phyloP scores from a whole-genome alignment of 2,113 vertebrate genomes.

The Melospiza melodia region DNA sequence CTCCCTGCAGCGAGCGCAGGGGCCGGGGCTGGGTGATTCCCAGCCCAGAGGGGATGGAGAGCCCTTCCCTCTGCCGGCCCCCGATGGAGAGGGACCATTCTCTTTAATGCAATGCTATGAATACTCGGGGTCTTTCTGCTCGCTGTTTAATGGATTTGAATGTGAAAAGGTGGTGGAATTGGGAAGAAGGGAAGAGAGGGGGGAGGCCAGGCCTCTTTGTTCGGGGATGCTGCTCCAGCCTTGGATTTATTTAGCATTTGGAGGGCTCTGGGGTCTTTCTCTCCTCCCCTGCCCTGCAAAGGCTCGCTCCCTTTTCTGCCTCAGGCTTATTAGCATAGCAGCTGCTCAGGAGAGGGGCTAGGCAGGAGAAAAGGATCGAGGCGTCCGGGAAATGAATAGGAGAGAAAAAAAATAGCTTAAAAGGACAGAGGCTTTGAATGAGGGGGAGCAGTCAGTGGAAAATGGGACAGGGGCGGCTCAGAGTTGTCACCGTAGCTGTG shows the following conservation, averaged over 20 bases:
- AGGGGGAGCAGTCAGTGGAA: constrained; percentile 61
- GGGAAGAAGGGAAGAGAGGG: constrained; percentile 52
- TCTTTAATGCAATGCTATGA: constrained; percentile 84
- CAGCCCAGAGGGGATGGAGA: neutral
- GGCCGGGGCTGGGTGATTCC: neutral
- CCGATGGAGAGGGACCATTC: neutral
- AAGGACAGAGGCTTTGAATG: constrained; percentile 81
- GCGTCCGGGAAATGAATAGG: constrained; percentile 88
- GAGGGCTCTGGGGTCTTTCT: constrained; percentile 74
- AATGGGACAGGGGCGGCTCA: constrained; percentile 14
- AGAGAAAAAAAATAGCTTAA: constrained; percentile 80
- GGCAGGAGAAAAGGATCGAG: constrained; percentile 75
- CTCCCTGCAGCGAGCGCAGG: fast-evolving
- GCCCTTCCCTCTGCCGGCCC: neutral
- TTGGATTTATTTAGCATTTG: constrained; percentile 80
- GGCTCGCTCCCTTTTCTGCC: constrained; percentile 63
- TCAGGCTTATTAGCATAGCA: constrained; percentile 93
- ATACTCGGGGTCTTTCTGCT: constrained; percentile 80
- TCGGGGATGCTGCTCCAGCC: constrained; percentile 72
- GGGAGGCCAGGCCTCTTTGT: constrained; percentile 75
- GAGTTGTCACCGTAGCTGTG: neutral
- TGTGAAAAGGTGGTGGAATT: constrained; percentile 83
- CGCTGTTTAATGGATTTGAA: constrained; percentile 91
- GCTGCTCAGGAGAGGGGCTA: constrained; percentile 85
- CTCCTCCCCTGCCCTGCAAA: constrained; percentile 52